Evolutionary conservation across 1,140 invertebrate genomes (phyloP), one percentile per base, ranked within the genome.

Genomic region (Sipha flava): DNA sequence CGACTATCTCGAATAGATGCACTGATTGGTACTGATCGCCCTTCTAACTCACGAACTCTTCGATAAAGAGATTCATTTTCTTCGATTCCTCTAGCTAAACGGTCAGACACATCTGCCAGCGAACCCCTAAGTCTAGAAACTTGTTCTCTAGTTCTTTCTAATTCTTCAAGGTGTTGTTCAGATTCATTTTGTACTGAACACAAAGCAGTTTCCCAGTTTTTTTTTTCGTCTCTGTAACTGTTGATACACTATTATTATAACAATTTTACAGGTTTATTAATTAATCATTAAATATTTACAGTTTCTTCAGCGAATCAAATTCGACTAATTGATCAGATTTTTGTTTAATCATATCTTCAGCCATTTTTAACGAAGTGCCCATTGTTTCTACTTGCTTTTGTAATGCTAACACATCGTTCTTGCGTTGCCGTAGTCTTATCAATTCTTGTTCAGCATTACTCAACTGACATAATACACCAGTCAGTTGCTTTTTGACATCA

Each of bases 21-120:
- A 52, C 59, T 40, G 12, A 75, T 54, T 16, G 49, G 47, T 10
- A 40, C 70, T n/a, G 84, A 86, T 81, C 89, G 88, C 14, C 88
- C 88, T 85, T 93, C 91, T 9, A 94, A 82, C 82, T 93, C 92
- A 80, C 91, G 86, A 31, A 94, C 85, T 81, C 90, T 88, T 52
- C 81, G 86, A 81, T 91, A 93, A 10, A 94, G 85, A 16, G 86
- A 86, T 81, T 94, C 92, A 84, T 94, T 94, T 86, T 94, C 93
- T 84, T 93, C 90, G 59, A 92, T 90, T 79, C 90, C 91, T 81
- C 88, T 88, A 2, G 89, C 84, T 37, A 92, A 84, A 79, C 89
- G 84, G 82, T 88, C 86, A 79, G 87, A 88, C 87, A 83, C 85
- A 84, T 84, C 84, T 4, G 87, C 87, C 49, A 91, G 84, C 84